Evolutionary conservation across 2,888 invertebrate genomes (phyloP).

Genomic region (Drosophila melanosoma): DNA sequence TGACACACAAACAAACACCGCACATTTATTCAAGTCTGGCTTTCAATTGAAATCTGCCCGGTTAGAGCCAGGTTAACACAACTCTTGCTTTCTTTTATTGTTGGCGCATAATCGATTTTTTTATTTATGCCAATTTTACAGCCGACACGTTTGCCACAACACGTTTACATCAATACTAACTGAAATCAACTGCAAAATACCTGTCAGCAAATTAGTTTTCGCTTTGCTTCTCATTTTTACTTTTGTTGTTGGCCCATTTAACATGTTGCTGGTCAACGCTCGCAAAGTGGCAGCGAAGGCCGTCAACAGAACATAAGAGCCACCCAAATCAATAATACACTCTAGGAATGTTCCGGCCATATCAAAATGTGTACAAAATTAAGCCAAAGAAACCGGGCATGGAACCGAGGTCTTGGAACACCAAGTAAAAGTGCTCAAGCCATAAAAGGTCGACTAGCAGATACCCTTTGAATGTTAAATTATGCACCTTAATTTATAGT

Average conservation of each 20-base stretch:
- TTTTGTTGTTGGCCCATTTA: conserved; percentile 1
- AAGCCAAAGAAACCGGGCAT: background rate
- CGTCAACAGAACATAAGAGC: conserved; percentile 50
- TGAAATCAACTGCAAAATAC: conserved; percentile 64
- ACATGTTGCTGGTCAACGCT: conserved; percentile 49
- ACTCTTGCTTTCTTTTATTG: conserved; percentile 8
- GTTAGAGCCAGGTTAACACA: conserved; percentile 23
- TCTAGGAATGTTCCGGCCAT: conserved; percentile 13
- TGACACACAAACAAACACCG: conserved; percentile 37
- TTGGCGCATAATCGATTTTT: conserved; percentile 76
- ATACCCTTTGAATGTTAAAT: background rate
- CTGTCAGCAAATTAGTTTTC: conserved; percentile 42
- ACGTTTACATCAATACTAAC: conserved; percentile 49
- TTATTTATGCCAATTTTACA: conserved; percentile 50
- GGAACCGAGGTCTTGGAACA: background rate
- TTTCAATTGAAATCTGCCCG: conserved; percentile 71
- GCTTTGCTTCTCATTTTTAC: background rate
- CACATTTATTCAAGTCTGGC: conserved; percentile 53
- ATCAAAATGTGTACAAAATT: conserved; percentile 13
- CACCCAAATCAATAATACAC: conserved; percentile 57
- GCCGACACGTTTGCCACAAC: conserved; percentile 52
- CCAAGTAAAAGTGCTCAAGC: background rate
- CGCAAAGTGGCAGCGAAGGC: conserved; percentile 59
- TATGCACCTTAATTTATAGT: background rate
- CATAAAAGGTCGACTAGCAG: background rate